Base-by-base conservation (phyloP, 2,113 vertebrate genomes). In the Mungos mungo region DNA sequence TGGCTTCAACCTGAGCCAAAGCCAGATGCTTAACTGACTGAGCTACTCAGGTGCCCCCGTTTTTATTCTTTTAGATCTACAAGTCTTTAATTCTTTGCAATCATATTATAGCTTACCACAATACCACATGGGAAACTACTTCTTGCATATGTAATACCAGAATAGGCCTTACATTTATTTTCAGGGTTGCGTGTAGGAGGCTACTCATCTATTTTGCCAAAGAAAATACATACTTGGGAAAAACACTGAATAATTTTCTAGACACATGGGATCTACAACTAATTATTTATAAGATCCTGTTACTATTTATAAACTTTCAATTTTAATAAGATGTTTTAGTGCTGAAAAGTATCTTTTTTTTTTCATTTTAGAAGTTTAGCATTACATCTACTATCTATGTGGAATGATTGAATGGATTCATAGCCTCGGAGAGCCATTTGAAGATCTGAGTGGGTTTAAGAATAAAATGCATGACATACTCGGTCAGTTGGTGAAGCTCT, bases 321-420 rank as follows among this genome's bases (percentile, higher is more conserved):
- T 97, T 95, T 96, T 88, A 91, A 83, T 91, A 84, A 89, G 79
- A 77, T 79, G 33, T 95, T 97, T 93, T 45, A 96, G 41, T 66
- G 66, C 45, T 72, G 69, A 80, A 96, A 93, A 92, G 90, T 86
- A 7, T 50, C 45, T 72, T 94, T 76, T 45, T 45, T 45, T 47
- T 76, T 76, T 45, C 41, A 77, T 77, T 92, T 92, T 83, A 54
- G 90, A 87, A 90, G 23, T 79, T 92, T 47, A 80, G 47, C 15
- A 31, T 94, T 68, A n/a, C n/a, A 18, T 66, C 41, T 45, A 29
- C 33, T 96, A 89, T 41, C 82, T 15, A 45, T 0, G 9, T 45
- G 82, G 50, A 76, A 84, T 8, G 50, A 91, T 50, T 33, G 74
- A 23, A 45, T 45, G 69, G 57, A 57, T 60, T 86, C 60, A 41